These are phyloP conservation scores for Poeciliopsis infans DNA, from an alignment of 2,797 vertebrate species.

Conservation along the genomic window DNA sequence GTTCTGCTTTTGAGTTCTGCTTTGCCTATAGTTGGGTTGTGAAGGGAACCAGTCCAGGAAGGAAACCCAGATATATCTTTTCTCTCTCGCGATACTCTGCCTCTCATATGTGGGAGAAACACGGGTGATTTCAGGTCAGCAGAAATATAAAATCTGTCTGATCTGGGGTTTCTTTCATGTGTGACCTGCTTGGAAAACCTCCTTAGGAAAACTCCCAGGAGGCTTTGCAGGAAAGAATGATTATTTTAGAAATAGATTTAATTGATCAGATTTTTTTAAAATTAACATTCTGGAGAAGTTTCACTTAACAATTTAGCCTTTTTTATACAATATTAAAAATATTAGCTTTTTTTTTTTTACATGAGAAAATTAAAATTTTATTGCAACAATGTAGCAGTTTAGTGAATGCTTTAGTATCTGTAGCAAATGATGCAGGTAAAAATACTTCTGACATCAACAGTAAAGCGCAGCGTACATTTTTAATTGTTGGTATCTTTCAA, in stretches of 20 bases:
- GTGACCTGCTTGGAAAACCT: neutral
- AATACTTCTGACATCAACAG: too few relatives aligned
- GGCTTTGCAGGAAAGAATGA: neutral
- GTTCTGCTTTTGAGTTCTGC: neutral
- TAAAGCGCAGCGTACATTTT: too few relatives aligned
- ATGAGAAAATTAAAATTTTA: too few relatives aligned
- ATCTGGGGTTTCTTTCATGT: neutral
- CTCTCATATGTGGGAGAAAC: neutral
- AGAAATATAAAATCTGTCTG: neutral
- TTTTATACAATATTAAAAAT: too few relatives aligned
- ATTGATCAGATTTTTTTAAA: too few relatives aligned
- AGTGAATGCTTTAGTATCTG: too few relatives aligned
- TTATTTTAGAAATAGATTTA: too few relatives aligned
- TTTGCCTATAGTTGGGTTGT: neutral
- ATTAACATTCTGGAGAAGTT: too few relatives aligned
- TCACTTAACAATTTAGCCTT: too few relatives aligned
- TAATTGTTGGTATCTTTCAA: neutral
- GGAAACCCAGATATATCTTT: neutral
- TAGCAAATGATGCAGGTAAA: too few relatives aligned
- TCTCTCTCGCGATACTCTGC: neutral
- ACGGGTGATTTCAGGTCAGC: neutral
- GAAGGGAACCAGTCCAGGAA: neutral
- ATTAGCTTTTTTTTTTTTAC: too few relatives aligned
- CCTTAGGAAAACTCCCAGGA: neutral
- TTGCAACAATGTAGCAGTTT: too few relatives aligned